Conservation (phyloP, 2,797 vertebrate genomes). For the Alauda arvensis region DNA sequence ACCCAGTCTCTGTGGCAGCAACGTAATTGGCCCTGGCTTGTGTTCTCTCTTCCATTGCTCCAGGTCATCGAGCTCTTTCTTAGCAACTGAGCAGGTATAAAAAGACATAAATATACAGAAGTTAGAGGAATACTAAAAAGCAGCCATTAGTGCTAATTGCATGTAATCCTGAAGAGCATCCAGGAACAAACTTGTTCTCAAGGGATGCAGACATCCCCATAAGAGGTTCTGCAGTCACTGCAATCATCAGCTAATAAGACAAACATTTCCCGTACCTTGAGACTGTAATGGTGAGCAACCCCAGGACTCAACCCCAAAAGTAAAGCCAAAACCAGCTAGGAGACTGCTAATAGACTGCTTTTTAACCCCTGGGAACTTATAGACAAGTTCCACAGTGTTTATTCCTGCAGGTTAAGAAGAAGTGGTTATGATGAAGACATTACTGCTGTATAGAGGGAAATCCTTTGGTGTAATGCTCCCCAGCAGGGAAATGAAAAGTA, state of each 20-base stretch:
- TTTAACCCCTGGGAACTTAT: not conserved
- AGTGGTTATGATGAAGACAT: not conserved
- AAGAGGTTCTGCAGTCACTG: not conserved
- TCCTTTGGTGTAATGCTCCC: not conserved
- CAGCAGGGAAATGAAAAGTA: not conserved
- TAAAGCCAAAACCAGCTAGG: not conserved
- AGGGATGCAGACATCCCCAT: not conserved
- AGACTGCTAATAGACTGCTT: not conserved
- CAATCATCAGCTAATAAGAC: not conserved
- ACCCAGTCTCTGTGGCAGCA: constrained; percentile 79
- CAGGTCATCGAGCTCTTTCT: constrained; percentile 74
- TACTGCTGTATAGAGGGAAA: not conserved
- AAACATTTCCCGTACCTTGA: not conserved
- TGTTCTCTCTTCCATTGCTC: constrained; percentile 70
- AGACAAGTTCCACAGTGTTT: not conserved
- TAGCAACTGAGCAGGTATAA: constrained; percentile 70
- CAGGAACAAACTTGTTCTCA: not conserved
- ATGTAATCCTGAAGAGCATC: not conserved
- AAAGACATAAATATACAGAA: not conserved
- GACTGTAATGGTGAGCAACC: not conserved
- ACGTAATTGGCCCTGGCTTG: constrained; percentile 57
- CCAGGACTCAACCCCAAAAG: not conserved
- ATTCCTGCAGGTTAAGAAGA: not conserved
- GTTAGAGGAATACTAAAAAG: not conserved
- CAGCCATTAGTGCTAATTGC: not conserved